Conservation (phyloP, 1,140 invertebrate species). For the Drosophila sulfurigaster region DNA sequence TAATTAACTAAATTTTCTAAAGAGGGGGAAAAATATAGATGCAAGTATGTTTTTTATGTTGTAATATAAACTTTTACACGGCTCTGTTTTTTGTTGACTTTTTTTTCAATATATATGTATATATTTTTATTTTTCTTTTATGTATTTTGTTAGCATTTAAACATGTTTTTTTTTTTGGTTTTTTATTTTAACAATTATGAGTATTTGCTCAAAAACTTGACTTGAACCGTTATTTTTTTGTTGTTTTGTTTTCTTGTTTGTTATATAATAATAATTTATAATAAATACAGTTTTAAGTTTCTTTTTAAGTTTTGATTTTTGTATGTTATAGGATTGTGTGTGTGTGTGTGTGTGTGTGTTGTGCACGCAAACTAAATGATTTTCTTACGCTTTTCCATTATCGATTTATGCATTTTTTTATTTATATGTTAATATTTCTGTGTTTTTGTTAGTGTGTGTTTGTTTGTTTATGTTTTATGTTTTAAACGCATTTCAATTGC, state of each 20-base stretch:
- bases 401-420: conserved; percentile 24
- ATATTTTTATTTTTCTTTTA: conserved; percentile 52
- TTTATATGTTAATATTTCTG: conserved; percentile 2
- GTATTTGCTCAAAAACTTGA: conserved; percentile 79
- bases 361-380: conserved; percentile 49
- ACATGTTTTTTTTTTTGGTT: conserved; percentile 30
- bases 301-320: conserved; percentile 67
- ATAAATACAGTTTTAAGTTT: conserved; percentile 67
- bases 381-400: conserved; percentile 40
- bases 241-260: conserved; percentile 42
- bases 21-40: conserved; percentile 77
- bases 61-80: conserved; percentile 52
- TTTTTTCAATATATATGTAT: conserved; percentile 30
- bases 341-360: conserved; percentile 41
- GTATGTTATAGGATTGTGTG: conserved; percentile 48
- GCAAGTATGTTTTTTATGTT: conserved; percentile 45
- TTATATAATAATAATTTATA: conserved; percentile 45
- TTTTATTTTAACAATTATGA: conserved; percentile 76
- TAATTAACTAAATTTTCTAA: conserved; percentile 84
- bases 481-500: conserved; percentile 80
- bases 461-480: conserved; percentile 40
- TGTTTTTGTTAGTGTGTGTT: conserved; percentile 1
- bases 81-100: conserved; percentile 16
- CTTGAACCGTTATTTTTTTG: conserved; percentile 53
- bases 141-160: conserved; percentile 49